phyloP scores from a whole-genome alignment of 2,113 vertebrate species.

The Tetrao urogallus region DNA sequence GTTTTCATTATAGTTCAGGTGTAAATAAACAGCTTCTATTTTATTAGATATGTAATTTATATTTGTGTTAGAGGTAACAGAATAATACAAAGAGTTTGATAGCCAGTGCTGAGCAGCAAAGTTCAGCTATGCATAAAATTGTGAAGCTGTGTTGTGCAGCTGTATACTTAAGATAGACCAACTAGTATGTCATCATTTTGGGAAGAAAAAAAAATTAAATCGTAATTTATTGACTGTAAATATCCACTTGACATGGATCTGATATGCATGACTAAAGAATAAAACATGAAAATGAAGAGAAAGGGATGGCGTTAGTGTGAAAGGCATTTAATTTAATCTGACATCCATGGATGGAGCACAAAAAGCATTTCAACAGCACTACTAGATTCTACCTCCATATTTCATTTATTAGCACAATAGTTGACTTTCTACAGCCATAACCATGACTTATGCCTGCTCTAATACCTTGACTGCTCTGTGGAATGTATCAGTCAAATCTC shows the following conservation, averaged over 20 bases:
- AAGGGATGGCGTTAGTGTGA: neutral
- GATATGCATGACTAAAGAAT: neutral
- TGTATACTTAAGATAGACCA: neutral
- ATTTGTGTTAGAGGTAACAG: neutral
- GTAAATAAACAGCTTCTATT: neutral
- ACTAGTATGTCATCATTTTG: neutral
- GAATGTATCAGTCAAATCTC: neutral
- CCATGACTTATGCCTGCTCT: neutral
- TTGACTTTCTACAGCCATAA: neutral
- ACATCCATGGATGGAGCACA: constrained; percentile 15
- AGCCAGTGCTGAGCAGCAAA: neutral
- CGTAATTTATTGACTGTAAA: neutral
- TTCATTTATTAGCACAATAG: neutral
- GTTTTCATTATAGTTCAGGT: neutral
- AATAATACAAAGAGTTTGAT: neutral
- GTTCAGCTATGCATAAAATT: neutral
- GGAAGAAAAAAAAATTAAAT: neutral
- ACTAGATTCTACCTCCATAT: neutral
- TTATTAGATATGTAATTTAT: neutral
- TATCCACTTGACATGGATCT: neutral
- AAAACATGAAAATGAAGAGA: neutral
- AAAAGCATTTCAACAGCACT: neutral
- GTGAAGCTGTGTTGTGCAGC: neutral
- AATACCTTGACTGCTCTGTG: neutral
- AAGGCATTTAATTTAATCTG: constrained; percentile 22